Evolutionary conservation across 2,797 vertebrate genomes (phyloP), one percentile per base, ranked within the genome.

Genomic region (Nannoperca australis): DNA sequence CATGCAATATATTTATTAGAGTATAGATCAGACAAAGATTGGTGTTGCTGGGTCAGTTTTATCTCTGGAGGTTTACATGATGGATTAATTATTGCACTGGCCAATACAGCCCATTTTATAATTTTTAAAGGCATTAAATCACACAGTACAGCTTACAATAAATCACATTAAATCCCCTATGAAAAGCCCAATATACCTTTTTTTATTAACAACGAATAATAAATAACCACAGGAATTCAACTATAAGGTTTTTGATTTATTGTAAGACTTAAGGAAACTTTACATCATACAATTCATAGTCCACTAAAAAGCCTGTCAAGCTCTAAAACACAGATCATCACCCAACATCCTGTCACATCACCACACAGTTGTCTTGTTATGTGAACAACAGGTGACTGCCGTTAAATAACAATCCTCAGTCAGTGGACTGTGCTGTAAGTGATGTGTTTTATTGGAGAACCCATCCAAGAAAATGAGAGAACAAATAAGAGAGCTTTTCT

Each of bases 41-140:
- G 18, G 2, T 66, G 45, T 55, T 50, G 42, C 64, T 14, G 71
- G 54, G 64, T 72, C 42, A 1, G 56, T 49, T 6, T 51, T 5
- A 13, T 64, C 65, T 38, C 59, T 38, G 22, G 65, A 68, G 63
- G 12, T 50, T 58, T 51, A 63, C 18, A 63, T 30, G 42, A 59
- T 64, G 58, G 40, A 68, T 63, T 42, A 61, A 45, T 58, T 36
- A 17, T 44, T 44, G 58, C 53, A 20, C 40, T 55, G 51, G 42
- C n/a, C 30, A 64, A 27, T 11, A 20, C 38, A 73, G 42, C n/a
- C 13, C 17, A 56, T 64, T 36, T 47, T 5, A 32, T 64, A 13
- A 44, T 20, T 38, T 20, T 24, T 36, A 49, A 34, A 56, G 50
- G 20, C 4, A 45, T 61, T 54, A 40, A 32, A 45, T 32, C 22